phyloP scores from a whole-genome alignment of 2,888 invertebrate genomes.

The Orthonychiurus folsomi region DNA sequence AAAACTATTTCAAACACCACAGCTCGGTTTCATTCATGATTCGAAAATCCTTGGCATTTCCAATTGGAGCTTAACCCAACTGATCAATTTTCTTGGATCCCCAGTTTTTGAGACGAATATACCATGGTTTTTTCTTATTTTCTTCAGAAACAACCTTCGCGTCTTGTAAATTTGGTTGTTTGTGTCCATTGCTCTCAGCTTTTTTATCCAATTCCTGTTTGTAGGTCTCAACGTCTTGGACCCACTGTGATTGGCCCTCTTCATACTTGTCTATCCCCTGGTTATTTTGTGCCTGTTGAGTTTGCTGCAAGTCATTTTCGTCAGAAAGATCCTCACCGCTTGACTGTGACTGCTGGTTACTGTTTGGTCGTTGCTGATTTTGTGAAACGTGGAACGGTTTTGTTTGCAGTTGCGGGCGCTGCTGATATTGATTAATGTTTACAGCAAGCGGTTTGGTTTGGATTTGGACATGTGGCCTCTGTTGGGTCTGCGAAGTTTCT shows the following conservation, averaged over 20 bases:
- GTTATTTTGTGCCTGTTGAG: background rate
- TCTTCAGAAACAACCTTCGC: background rate
- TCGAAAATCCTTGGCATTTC: too few species aligned
- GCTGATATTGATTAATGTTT: background rate
- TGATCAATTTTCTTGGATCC: background rate
- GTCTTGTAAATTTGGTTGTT: background rate
- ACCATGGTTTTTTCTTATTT: constrained; percentile 5
- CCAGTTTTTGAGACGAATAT: constrained; percentile 5
- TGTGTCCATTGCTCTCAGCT: background rate
- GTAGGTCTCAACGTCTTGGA: background rate
- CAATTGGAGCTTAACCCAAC: too few species aligned
- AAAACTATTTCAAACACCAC: too few species aligned
- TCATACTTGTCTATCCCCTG: background rate
- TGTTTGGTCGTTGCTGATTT: background rate
- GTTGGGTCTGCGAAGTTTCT: too few species aligned
- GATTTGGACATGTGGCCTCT: background rate
- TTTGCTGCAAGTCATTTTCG: background rate
- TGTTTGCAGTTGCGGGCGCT: background rate
- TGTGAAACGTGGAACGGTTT: background rate
- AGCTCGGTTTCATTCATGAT: too few species aligned
- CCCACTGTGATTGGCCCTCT: background rate
- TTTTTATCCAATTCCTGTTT: background rate
- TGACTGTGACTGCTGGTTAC: background rate
- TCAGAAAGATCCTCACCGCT: background rate
- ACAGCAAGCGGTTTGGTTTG: background rate